phyloP scores from a whole-genome alignment of 2,113 vertebrate species.

The Dasypus novemcinctus region DNA sequence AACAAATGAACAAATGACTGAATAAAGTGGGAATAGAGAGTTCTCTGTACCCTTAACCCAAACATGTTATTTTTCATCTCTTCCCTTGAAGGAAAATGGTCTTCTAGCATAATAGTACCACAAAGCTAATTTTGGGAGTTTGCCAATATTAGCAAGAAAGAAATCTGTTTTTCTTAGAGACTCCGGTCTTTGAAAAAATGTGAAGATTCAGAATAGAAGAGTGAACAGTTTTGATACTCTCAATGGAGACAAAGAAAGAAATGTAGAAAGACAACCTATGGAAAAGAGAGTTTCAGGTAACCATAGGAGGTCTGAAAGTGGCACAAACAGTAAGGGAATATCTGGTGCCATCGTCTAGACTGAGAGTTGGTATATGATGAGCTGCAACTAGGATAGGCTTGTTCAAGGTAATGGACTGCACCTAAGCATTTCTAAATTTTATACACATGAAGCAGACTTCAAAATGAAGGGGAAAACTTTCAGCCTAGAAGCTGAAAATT shows the following conservation, averaged over 20 bases:
- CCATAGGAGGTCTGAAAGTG: not conserved
- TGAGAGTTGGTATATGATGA: not conserved
- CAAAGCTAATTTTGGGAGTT: not conserved
- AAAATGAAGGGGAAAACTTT: not conserved
- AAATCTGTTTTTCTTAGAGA: not conserved
- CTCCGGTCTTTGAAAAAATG: not conserved
- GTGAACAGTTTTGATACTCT: not conserved
- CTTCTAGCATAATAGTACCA: not conserved
- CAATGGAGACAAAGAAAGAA: not conserved
- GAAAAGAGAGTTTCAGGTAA: not conserved
- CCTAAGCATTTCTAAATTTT: not conserved
- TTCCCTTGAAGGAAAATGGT: not conserved
- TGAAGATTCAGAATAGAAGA: not conserved
- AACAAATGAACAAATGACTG: conserved; percentile 10
- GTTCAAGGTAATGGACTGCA: not conserved
- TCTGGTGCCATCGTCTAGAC: not conserved
- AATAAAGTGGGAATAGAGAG: not conserved
- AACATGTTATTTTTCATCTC: not conserved
- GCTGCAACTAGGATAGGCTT: not conserved
- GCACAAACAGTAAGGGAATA: not conserved
- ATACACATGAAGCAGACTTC: not conserved
- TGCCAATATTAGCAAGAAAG: conserved; percentile 4
- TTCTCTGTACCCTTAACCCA: not conserved
- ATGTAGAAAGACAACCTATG: not conserved
- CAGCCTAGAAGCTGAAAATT: not conserved